Evolutionary conservation across 2,797 vertebrate genomes (phyloP), one percentile per base, ranked within the genome.

Genomic region (Lycodopsis pacificus): DNA sequence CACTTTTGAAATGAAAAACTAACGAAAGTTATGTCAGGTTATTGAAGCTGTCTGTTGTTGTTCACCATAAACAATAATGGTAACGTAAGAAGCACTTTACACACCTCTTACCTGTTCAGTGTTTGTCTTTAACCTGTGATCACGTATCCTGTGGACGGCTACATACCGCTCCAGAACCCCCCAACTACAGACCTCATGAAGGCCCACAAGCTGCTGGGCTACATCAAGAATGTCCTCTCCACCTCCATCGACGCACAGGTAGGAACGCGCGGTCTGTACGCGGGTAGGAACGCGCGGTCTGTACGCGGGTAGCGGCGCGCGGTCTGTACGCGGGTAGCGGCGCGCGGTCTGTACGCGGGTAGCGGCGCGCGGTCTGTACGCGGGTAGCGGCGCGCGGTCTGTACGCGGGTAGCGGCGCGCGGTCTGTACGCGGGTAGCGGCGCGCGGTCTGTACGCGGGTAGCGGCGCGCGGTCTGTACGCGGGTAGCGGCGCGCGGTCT

Each of bases 111-210:
- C 51, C n/a, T 42, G 19, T 42, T 2, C 3, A 20, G 19, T 70
- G 34, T 85, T 73, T 44, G 22, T 81, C 93, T 94, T 97, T 97
- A 92, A 96, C 95, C 40, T 4, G 74, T 83, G 75, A 6, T 54
- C 80, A 99, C 97, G 58, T 99, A 99, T 92, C 97, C 97, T 5
- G 96, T 97, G 73, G 96, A 97, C 1, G 97, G 97, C 13, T 99
- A 97, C 92, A 90, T 90, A 70, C 98, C 98, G 64, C 94, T 99
- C 77, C 98, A 99, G 83, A 95, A 97, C 87, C 97, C 97, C 10
- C 98, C 98, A 0, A 82, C 93, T 0, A 76, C 93, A 57, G 97
- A 98, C 90, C 92, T 99, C 30, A 8, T 93, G 20, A 97, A 96
- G 88, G 97, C 98, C 34, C 96, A 95, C 73, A 97, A 92, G 71